Evolutionary conservation across 2,113 vertebrate species (phyloP), one percentile per base, ranked within the genome.

Genomic region (Platanista minor): DNA sequence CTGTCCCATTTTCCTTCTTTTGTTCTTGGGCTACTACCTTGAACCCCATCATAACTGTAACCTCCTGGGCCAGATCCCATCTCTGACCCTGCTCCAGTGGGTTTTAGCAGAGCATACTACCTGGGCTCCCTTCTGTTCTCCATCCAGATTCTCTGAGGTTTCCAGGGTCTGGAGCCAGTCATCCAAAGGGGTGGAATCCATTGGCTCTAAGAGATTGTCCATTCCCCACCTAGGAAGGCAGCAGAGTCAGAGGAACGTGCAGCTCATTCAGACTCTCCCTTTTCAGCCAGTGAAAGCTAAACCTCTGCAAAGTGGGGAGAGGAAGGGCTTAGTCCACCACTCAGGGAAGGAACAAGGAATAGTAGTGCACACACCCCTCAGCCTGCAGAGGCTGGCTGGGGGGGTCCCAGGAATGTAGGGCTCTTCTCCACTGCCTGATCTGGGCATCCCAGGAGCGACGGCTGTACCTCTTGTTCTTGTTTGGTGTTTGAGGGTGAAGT

Each of bases 391-490:
- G 54, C 8, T 36, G 97, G 67, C 29, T 84, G 66, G 3, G 98
- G 2, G 99, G 99, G 88, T 99, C 99, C 99, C 99, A 99, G 33
- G 98, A 97, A 98, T 99, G 99, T 75, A 99, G 98, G 6, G 99
- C 98, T 90, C 98, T 97, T 98, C 99, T 98, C 99, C 99, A 99
- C 41, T 99, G 98, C 57, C 99, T 99, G 89, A 99, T 99, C 98
- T 99, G 99, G 98, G 99, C 99, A 97, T 99, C 99, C 99, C 99
- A 99, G 66, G 99, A 99, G 75, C 98, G 97, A 31, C 98, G 98
- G 95, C 99, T 99, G 92, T 99, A 99, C 97, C 99, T 99, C 95
- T 98, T 98, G 92, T 99, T 98, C 97, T 99, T 99, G 97, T 99
- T 99, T 61, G 99, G 99, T 9, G 99, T 99, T 88, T 98, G 98